These are phyloP conservation scores for Clinocottus analis DNA, from an alignment of 2,113 vertebrate genomes.

Conservation along the genomic window DNA sequence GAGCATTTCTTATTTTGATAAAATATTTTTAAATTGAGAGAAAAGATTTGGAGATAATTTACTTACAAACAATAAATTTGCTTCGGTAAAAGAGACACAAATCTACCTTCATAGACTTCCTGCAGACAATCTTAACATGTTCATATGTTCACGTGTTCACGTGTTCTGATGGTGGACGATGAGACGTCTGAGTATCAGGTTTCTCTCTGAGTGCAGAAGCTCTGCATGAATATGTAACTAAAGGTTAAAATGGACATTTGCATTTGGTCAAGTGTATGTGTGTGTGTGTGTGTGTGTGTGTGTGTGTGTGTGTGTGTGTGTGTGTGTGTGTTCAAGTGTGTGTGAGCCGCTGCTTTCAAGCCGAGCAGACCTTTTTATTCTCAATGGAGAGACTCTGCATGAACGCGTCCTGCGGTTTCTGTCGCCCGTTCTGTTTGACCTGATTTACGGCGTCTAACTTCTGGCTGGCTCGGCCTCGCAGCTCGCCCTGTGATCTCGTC, in stretches of 20 bases:
- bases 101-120: too few relatives aligned
- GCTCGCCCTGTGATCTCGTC: conserved; percentile 74
- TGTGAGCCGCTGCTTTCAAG: background rate
- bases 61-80: too few relatives aligned
- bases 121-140: background rate
- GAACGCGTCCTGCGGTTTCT: conserved; percentile 36
- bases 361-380: conserved; percentile 12
- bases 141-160: too few relatives aligned
- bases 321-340: too few relatives aligned
- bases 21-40: too few relatives aligned
- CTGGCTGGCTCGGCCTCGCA: conserved; percentile 64
- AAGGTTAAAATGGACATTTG: background rate
- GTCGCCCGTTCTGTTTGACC: conserved; percentile 66
- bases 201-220: background rate
- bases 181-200: background rate
- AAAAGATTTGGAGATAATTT: too few relatives aligned
- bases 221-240: conserved; percentile 1
- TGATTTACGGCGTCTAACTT: conserved; percentile 67
- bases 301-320: too few relatives aligned
- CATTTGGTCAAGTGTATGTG: background rate
- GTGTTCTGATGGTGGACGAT: too few relatives aligned
- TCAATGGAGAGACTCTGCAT: conserved; percentile 17
- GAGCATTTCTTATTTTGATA: too few relatives aligned
- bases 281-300: too few relatives aligned
- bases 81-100: too few relatives aligned